Base-by-base conservation (phyloP, 2,888 invertebrate species). In the Nymphalis c-album region DNA sequence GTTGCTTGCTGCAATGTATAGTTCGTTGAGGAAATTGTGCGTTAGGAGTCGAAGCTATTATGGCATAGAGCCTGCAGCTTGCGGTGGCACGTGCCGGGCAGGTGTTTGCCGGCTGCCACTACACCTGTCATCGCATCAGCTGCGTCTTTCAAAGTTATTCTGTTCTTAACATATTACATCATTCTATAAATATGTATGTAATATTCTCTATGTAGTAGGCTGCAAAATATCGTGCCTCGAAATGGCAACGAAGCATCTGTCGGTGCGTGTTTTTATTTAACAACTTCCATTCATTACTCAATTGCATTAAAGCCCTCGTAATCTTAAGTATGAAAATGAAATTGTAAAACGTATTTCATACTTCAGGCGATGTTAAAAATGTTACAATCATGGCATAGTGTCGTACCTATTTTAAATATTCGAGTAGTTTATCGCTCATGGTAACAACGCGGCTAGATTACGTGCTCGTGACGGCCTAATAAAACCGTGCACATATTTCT, bases 61-160 rank as follows among this genome's bases (percentile, higher is more conserved):
- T 84, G 85, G 83, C 82, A 81, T 82, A 80, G 62, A 55, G 59
- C 40, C 60, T 83, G 83, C 91, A 90, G 90, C 91, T 91, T 90
- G 88, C 85, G 85, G 83, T 85, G 87, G 84, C 90, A 87, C 86
- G 90, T 85, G 81, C 77, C 77, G 72, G 75, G 88, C 88, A 90
- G 88, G 89, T 90, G 89, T 77, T 78, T 71, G 88, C 88, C 91
- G 87, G 89, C 87, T 91, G 90, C 85, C 78, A 73, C 84, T 86
- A 84, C 91, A 93, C 93, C 93, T 92, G 93, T 88, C 90, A 74
- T 20, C 66, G 46, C 74, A 85, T 90, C 90, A 90, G 90, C 91
- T 91, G 91, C 90, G 83, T 81, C 85, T 85, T 81, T 70, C 77
- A 83, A 84, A 81, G 83, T 80, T 81, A 82, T 83, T 83, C 83